These are phyloP conservation scores for Irena cyanogastra DNA, from an alignment of 2,113 vertebrate species.

Conservation along the genomic window DNA sequence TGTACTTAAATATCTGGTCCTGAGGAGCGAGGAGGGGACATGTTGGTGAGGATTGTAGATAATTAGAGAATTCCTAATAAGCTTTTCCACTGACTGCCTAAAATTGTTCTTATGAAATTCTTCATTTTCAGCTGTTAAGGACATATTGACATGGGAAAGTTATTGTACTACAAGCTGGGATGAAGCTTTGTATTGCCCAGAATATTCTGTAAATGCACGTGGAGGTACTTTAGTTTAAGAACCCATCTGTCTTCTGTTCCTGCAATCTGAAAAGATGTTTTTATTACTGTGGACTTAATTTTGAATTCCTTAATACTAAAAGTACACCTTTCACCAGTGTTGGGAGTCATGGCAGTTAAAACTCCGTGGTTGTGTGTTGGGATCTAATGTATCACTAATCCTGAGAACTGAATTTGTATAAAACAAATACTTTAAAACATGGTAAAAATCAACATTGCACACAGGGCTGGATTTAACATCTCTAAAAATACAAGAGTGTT, in stretches of 20 bases:
- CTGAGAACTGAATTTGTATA: neutral
- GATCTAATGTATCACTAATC: neutral
- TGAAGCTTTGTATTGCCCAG: neutral
- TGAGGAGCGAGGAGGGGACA: neutral
- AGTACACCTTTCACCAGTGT: neutral
- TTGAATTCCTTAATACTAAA: neutral
- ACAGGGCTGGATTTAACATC: neutral
- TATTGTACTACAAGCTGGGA: neutral
- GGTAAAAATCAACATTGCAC: neutral
- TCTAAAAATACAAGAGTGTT: neutral
- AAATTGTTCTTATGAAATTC: neutral
- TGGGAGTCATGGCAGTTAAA: neutral
- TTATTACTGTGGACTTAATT: neutral
- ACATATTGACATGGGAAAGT: neutral
- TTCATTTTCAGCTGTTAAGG: neutral
- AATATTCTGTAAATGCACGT: neutral
- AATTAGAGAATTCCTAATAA: conserved; percentile 11
- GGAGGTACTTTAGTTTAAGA: neutral
- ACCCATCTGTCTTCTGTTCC: neutral
- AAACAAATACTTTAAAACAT: neutral
- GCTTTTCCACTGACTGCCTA: neutral
- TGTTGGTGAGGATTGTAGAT: neutral
- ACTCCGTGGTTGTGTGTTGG: neutral
- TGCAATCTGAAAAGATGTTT: neutral
- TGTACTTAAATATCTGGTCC: neutral